These are phyloP conservation scores for Bombus huntii DNA, from an alignment of 1,140 invertebrate species.

Conservation along the genomic window DNA sequence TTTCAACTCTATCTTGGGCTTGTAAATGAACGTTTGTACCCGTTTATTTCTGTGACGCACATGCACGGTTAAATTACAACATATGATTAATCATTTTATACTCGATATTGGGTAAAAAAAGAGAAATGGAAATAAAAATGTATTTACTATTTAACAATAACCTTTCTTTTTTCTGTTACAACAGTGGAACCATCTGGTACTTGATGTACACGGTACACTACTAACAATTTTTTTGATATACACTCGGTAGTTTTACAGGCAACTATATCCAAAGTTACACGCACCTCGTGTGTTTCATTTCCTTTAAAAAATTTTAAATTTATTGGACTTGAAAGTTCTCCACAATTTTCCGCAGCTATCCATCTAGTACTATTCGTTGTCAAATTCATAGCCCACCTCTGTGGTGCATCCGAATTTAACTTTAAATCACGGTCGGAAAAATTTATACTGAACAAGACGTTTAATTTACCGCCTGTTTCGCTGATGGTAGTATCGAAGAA, in stretches of 20 bases:
- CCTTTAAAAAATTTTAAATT: conserved; percentile 75
- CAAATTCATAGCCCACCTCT: conserved; percentile 84
- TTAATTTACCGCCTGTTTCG: conserved; percentile 81
- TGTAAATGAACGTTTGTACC: background rate
- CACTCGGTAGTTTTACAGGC: conserved; percentile 81
- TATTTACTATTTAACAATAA: conserved; percentile 56
- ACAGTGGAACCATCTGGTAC: conserved; percentile 58
- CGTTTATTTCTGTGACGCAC: background rate
- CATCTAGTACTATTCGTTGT: conserved; percentile 72
- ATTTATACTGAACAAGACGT: conserved; percentile 79
- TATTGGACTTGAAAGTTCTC: conserved; percentile 74
- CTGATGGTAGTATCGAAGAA: conserved; percentile 81
- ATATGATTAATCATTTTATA: background rate
- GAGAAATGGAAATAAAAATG: background rate
- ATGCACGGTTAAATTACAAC: background rate
- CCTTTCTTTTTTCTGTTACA: conserved; percentile 68
- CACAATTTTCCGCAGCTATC: conserved; percentile 71
- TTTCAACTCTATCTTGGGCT: background rate
- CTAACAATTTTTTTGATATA: conserved; percentile 79
- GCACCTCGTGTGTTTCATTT: conserved; percentile 67
- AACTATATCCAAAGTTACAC: conserved; percentile 79
- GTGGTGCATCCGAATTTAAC: conserved; percentile 86
- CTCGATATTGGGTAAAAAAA: background rate
- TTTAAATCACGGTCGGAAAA: conserved; percentile 83
- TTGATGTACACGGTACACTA: conserved; percentile 80